Conservation (phyloP, 2,113 vertebrate genomes). For the Cichladusa arquata region DNA sequence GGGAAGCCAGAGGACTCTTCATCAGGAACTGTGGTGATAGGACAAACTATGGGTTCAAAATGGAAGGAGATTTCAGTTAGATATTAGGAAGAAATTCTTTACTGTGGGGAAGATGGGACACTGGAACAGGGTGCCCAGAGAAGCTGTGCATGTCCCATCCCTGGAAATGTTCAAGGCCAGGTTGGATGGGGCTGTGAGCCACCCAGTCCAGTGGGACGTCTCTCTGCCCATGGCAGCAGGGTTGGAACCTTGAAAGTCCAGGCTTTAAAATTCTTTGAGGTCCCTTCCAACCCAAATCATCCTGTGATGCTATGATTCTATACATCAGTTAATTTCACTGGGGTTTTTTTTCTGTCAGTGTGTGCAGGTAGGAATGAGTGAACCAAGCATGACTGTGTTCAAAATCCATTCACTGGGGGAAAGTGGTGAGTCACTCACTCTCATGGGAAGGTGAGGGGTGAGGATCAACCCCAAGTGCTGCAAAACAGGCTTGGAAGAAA, state of each 20-base stretch:
- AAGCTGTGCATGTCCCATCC: background rate
- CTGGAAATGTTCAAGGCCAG: background rate
- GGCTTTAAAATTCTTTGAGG: background rate
- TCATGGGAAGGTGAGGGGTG: background rate
- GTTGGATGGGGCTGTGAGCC: background rate
- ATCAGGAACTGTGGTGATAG: background rate
- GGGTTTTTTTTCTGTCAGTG: background rate
- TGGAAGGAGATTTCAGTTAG: background rate
- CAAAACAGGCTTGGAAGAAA: background rate
- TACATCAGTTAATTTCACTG: background rate
- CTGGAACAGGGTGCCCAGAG: background rate
- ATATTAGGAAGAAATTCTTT: background rate
- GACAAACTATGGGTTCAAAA: background rate
- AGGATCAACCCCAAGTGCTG: background rate
- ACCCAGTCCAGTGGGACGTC: fast-evolving
- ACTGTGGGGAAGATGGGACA: background rate
- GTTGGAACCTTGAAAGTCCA: background rate
- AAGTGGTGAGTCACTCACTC: background rate
- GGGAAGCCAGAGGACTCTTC: background rate
- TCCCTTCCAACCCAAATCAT: background rate
- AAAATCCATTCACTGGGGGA: fast-evolving
- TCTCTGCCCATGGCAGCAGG: background rate
- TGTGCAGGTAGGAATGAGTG: background rate
- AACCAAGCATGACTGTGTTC: background rate
- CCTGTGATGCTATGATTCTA: background rate